phyloP scores from a whole-genome alignment of 2,888 invertebrate genomes.

The Tenthredo amoena region DNA sequence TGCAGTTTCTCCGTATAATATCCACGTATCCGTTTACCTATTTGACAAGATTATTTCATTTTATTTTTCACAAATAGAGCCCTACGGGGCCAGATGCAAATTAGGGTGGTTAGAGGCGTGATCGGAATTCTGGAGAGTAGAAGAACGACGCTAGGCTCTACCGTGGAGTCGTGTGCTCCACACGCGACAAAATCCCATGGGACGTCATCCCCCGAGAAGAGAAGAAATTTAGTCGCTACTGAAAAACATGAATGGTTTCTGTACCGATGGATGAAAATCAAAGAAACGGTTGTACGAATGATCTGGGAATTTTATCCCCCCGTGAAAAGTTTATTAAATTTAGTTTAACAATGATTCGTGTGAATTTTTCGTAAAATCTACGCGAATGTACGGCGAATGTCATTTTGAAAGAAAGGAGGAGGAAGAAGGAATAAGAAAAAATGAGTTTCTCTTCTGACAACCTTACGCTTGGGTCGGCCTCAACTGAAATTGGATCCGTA shows the following conservation, averaged over 20 bases:
- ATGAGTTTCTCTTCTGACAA: slow-evolving; percentile 23
- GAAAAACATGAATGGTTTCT: not conserved
- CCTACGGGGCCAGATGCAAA: slow-evolving; percentile 61
- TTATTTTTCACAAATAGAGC: slow-evolving; percentile 55
- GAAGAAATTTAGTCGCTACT: not conserved
- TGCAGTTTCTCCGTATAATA: not conserved
- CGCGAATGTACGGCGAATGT: not conserved
- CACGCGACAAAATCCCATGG: slow-evolving; percentile 38
- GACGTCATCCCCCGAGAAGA: not conserved
- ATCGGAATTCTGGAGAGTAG: slow-evolving; percentile 59
- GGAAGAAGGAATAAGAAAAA: not conserved
- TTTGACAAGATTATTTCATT: slow-evolving; percentile 70
- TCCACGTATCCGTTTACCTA: slow-evolving; percentile 15
- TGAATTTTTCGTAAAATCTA: not conserved
- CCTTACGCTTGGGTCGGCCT: slow-evolving; percentile 19
- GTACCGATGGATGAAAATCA: not conserved
- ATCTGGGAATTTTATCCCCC: no score
- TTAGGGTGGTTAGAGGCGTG: slow-evolving; percentile 66
- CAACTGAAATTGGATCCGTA: slow-evolving; percentile 41
- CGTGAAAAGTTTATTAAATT: not conserved
- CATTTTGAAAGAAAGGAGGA: not conserved
- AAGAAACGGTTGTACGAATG: not conserved
- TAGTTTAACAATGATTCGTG: not conserved
- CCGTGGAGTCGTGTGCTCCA: not conserved
- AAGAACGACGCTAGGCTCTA: slow-evolving; percentile 3